These are phyloP conservation scores for Stegodyphus mimosarum DNA, from an alignment of 1,140 invertebrate species.

Conservation along the genomic window DNA sequence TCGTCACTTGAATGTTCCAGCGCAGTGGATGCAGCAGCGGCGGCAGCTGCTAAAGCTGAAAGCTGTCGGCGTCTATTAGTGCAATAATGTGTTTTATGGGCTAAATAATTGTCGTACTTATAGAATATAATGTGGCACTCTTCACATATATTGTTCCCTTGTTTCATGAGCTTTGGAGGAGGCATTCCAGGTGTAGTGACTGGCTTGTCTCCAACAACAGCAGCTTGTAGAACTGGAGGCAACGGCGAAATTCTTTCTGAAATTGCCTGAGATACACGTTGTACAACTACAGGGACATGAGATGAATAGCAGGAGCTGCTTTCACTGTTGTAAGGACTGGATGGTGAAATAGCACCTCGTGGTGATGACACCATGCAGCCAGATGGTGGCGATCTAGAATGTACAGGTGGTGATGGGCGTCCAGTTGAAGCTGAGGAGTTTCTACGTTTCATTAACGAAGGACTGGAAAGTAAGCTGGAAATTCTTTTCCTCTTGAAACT, in stretches of 20 bases:
- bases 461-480: background rate
- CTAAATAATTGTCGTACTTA: conserved; percentile 92
- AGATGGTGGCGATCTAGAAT: conserved; percentile 1
- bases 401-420: conserved; percentile 16
- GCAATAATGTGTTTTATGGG: conserved; percentile 95
- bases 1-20: conserved; percentile 45
- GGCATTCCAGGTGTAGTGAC: conserved; percentile 43
- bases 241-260: conserved; percentile 8
- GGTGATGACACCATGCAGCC: background rate
- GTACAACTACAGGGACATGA: background rate
- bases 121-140: conserved; percentile 98
- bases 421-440: background rate
- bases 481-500: conserved; percentile 17
- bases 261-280: background rate
- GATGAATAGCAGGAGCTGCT: background rate
- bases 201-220: background rate
- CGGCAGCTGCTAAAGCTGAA: conserved; percentile 26
- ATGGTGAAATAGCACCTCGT: background rate
- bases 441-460: background rate
- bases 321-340: background rate
- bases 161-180: conserved; percentile 65
- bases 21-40: background rate
- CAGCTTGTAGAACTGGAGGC: conserved; percentile 8
- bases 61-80: conserved; percentile 74
- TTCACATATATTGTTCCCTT: conserved; percentile 88